phyloP scores from a whole-genome alignment of 2,888 invertebrate genomes.

The Monoplex corrugatus region DNA sequence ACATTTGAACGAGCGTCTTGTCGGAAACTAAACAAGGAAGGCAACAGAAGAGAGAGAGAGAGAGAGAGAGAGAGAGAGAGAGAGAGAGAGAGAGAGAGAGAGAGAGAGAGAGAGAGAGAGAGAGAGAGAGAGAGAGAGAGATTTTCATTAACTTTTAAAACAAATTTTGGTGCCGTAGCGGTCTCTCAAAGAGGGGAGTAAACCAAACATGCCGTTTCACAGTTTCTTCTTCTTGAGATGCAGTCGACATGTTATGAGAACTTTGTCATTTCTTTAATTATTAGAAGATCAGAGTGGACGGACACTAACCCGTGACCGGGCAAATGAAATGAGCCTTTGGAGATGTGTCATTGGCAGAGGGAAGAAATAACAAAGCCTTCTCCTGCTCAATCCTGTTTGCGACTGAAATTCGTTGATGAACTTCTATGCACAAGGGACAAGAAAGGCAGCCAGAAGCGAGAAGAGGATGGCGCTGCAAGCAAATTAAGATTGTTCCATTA shows the following conservation, averaged over 20 bases:
- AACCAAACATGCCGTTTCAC: not conserved
- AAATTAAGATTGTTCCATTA: constrained; percentile 37
- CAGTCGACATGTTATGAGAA: not conserved
- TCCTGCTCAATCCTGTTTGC: not conserved
- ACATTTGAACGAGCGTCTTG: no score
- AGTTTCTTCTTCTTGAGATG: not conserved
- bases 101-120: not conserved
- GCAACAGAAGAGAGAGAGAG: no score
- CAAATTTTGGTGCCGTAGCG: no score
- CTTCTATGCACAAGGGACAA: not conserved
- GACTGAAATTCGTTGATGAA: not conserved
- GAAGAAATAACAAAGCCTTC: constrained; percentile 20
- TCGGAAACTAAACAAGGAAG: no score
- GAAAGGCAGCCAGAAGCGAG: not conserved
- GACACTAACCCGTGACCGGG: not conserved
- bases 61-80: not conserved
- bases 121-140: not conserved
- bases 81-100: not conserved
- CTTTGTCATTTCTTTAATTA: constrained; percentile 20
- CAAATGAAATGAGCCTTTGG: constrained; percentile 11
- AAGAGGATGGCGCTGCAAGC: constrained; percentile 13
- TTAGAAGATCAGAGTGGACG: not conserved
- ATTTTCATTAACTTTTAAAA: no score
- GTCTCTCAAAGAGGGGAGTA: not conserved
- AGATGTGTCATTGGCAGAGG: not conserved